These are phyloP conservation scores for Syngnathus acus DNA, from an alignment of 2,797 vertebrate genomes.

Conservation along the genomic window DNA sequence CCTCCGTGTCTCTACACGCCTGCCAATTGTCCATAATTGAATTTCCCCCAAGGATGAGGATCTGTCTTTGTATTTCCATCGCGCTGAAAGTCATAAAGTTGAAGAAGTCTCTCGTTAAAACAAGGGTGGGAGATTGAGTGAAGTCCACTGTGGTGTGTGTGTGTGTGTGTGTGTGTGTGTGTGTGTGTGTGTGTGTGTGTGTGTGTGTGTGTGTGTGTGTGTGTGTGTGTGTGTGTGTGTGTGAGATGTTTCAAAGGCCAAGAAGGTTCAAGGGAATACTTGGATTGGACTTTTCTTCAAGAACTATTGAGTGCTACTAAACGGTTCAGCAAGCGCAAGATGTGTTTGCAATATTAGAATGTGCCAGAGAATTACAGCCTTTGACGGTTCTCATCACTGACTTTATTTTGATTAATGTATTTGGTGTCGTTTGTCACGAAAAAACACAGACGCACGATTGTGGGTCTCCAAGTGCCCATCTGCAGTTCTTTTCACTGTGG, in stretches of 20 bases:
- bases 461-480: too few species aligned
- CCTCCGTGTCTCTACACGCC: constrained; percentile 16
- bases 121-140: neutral
- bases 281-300: neutral
- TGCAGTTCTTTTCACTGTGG: too few species aligned
- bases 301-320: neutral
- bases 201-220: too few species aligned
- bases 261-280: neutral
- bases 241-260: neutral
- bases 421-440: neutral
- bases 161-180: too few species aligned
- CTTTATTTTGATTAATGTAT: neutral
- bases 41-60: constrained; percentile 33
- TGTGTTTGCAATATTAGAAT: neutral
- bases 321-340: constrained; percentile 1
- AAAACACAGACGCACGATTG: too few species aligned
- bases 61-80: constrained; percentile 27
- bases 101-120: constrained; percentile 3
- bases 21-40: constrained; percentile 32
- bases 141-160: neutral
- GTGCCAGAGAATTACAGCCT: neutral
- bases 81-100: constrained; percentile 20
- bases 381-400: neutral
- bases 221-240: neutral
- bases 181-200: neutral